Base-by-base conservation (phyloP, 2,888 invertebrate genomes). In the Tachina grossa region DNA sequence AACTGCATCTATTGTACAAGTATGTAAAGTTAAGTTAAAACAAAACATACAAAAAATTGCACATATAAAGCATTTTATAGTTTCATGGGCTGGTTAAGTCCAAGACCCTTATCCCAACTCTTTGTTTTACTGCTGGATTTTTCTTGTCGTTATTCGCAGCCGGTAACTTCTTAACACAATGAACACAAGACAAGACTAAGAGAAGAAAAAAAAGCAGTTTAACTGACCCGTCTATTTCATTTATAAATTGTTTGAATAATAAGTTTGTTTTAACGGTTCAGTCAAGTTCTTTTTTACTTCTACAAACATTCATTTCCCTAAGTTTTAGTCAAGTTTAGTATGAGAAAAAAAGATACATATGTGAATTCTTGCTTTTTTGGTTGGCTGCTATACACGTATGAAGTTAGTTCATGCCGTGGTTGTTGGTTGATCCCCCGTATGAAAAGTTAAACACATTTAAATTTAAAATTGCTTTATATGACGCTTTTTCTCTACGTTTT, bases 241-340 rank as follows among this genome's bases (percentile, higher is more conserved):
- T 85, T 83, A 79, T 74, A 85, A 85, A 85, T 68, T 88, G 86
- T 87, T 88, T 88, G 87, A 87, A 91, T 91, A 91, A 91, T 91
- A 90, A 89, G 89, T 88, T 90, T 90, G 88, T 90, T 89, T 89
- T 90, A 87, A 88, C 88, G 85, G 88, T 87, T 79, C 76, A 86
- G 82, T 83, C 75, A 75, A 83, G 71, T 79, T 80, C 63, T 75
- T 77, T 65, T 51, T 69, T 65, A 19, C 53, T 57, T 76, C 39
- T 39, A 22, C 14, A 68, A 77, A 31, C 19, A 61, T 47, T 68
- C 14, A n/a, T 76, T 80, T 72, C 47, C 16, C 43, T 45, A 51
- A 11, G 8, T 63, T 61, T 75, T 51, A 45, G n/a, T 41, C 19
- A 16, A 68, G n/a, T 78, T 74, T 63, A 71, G 71, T 53, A 61